A percentile compares a stretch with the other conserved stretches of the same genome.
Conservation (phyloP, 2,888 invertebrate genomes). For the Pammene fasciana region DNA sequence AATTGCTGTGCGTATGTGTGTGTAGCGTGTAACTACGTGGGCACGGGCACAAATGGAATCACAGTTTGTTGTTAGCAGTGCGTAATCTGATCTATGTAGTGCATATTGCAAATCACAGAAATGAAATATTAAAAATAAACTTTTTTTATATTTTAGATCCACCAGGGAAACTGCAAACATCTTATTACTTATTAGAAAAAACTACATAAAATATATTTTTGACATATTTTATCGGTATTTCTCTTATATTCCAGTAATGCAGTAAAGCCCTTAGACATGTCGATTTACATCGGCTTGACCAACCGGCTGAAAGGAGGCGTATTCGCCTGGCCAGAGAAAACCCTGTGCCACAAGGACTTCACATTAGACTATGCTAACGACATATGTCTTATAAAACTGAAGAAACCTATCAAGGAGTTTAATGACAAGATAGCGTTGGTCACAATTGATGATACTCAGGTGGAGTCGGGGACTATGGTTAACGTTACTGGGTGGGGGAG, state of each 20-base stretch:
- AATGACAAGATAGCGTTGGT: constrained; percentile 9
- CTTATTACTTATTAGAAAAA: no score
- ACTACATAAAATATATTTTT: no score
- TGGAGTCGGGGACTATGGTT: neutral
- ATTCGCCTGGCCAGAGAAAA: neutral
- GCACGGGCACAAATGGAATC: no score
- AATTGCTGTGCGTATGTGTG: no score
- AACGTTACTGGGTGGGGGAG: constrained; percentile 6
- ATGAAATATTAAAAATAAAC: no score
- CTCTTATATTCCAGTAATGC: neutral
- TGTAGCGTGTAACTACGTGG: no score
- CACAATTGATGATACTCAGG: neutral
- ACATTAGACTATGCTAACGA: neutral
- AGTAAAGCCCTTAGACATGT: neutral
- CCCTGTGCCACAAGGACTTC: neutral
- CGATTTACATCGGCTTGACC: neutral
- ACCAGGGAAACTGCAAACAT: no score
- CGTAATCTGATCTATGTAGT: no score
- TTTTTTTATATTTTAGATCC: no score
- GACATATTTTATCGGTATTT: no score
- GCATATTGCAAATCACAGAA: no score
- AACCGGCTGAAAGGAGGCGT: constrained; percentile 1
- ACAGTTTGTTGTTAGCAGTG: no score
- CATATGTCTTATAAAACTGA: constrained; percentile 1
- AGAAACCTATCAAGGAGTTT: neutral